Conservation (phyloP, 53 echinoderm and acorn worm genomes). For the Echinometra lucunter region DNA sequence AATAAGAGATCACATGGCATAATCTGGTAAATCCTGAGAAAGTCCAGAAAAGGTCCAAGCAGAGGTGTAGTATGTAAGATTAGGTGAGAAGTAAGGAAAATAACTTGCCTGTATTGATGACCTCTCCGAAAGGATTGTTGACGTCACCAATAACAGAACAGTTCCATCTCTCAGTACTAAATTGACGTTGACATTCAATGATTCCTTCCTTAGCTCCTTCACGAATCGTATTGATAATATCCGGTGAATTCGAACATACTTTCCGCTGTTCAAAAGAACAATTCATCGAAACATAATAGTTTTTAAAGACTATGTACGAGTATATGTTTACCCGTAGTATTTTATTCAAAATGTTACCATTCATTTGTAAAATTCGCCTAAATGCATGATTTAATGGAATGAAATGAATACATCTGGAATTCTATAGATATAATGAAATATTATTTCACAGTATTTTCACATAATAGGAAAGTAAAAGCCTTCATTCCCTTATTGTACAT, state of each 20-base stretch:
- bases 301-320: neutral
- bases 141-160: slow-evolving; percentile 80
- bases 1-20: neutral
- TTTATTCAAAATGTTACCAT: neutral
- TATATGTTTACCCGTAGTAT: too few relatives aligned
- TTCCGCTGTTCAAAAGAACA: slow-evolving; percentile 66
- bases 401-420: neutral
- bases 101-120: slow-evolving; percentile 79
- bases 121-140: slow-evolving; percentile 85
- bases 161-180: slow-evolving; percentile 93
- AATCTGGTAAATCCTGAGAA: neutral
- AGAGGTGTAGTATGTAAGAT: neutral
- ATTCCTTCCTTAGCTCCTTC: slow-evolving; percentile 92
- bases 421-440: too few relatives aligned
- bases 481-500: too few relatives aligned
- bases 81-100: neutral
- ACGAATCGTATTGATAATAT: slow-evolving; percentile 81
- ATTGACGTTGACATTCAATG: slow-evolving; percentile 92
- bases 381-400: neutral
- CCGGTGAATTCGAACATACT: slow-evolving; percentile 78
- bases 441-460: too few relatives aligned
- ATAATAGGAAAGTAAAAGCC: too few relatives aligned
- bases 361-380: neutral
- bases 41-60: neutral
- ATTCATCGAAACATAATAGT: too few relatives aligned